Conservation (phyloP, 2,797 vertebrate species). For the Hipposideros larvatus region DNA sequence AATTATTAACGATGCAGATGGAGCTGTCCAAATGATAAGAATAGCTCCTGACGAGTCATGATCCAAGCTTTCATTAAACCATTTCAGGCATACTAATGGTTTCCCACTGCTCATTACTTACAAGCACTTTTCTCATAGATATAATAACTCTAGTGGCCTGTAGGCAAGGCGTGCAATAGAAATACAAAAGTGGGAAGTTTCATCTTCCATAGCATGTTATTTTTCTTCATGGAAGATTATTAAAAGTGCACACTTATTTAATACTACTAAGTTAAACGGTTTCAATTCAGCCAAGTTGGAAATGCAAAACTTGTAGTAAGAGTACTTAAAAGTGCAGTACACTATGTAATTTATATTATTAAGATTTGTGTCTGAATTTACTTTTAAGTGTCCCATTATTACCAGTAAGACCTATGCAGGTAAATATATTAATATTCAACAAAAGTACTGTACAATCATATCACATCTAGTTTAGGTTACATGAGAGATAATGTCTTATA, state of each 20-base stretch:
- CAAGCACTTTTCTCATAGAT: constrained; percentile 96
- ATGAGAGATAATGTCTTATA: constrained; percentile 79
- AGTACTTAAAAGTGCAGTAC: constrained; percentile 3
- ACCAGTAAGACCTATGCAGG: background rate
- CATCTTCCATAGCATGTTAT: constrained; percentile 74
- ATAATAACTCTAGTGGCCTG: constrained; percentile 94
- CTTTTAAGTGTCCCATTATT: background rate
- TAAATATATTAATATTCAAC: background rate
- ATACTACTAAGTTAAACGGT: constrained; percentile 39
- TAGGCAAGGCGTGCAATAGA: constrained; percentile 89
- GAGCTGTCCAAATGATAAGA: constrained; percentile 99
- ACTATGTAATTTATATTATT: background rate
- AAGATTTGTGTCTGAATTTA: background rate
- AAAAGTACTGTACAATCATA: background rate
- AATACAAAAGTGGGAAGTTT: constrained; percentile 87
- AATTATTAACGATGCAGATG: constrained; percentile 99
- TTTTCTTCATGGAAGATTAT: constrained; percentile 61
- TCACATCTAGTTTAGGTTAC: constrained; percentile 55
- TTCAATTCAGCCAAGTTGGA: constrained; percentile 20
- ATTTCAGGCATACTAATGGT: constrained; percentile 98
- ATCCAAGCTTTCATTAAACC: constrained; percentile 97
- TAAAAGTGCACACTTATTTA: constrained; percentile 59
- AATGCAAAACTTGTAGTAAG: constrained; percentile 41
- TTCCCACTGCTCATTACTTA: constrained; percentile 96
- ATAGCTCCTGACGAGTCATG: constrained; percentile 97